These are phyloP conservation scores for Amphiprion percula DNA, from an alignment of 2,113 vertebrate species.

Conservation along the genomic window DNA sequence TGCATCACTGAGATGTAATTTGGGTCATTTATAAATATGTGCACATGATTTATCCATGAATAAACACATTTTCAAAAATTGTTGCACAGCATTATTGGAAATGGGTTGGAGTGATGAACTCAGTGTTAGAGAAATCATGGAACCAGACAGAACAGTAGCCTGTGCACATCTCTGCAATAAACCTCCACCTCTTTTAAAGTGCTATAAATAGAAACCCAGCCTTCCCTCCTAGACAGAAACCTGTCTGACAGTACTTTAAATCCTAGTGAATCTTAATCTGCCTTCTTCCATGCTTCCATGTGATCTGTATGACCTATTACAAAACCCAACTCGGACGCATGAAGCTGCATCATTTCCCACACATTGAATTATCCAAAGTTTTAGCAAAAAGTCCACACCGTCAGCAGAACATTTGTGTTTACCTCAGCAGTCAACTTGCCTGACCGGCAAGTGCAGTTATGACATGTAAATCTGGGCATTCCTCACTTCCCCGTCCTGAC, in stretches of 20 bases:
- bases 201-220: constrained; percentile 7
- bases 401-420: constrained; percentile 44
- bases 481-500: constrained; percentile 68
- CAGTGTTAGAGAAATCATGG: background rate
- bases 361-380: background rate
- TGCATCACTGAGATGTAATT: background rate
- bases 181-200: background rate
- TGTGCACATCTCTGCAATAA: background rate
- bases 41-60: background rate
- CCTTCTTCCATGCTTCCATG: background rate
- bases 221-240: constrained; percentile 14
- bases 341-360: background rate
- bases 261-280: background rate
- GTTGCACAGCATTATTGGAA: background rate
- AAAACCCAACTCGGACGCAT: background rate
- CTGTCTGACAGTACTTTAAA: constrained; percentile 20
- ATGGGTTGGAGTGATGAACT: background rate
- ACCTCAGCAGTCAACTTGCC: constrained; percentile 43
- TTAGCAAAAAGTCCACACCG: constrained; percentile 55
- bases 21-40: background rate
- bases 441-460: constrained; percentile 13
- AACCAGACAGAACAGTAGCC: background rate
- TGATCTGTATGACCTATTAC: constrained; percentile 1
- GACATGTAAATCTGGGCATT: constrained; percentile 60
- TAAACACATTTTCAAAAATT: background rate